Evolutionary conservation across 2,113 vertebrate genomes (phyloP).

Genomic region (Istiophorus platypterus): DNA sequence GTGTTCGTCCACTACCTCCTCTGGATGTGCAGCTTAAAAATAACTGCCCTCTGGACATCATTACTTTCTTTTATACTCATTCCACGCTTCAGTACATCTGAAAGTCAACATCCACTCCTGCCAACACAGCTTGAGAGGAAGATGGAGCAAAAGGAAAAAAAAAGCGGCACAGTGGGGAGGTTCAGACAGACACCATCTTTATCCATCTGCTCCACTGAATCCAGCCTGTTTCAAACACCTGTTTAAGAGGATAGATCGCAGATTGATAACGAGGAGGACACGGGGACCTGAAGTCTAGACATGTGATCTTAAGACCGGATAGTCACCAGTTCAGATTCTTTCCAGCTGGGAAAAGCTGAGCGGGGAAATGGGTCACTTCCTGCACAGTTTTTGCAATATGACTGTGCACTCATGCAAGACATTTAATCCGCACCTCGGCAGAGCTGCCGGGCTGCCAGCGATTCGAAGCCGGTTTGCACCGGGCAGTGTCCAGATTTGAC

Average conservation of each 20-base stretch:
- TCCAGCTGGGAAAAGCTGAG: constrained; percentile 41
- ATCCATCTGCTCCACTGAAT: constrained; percentile 5
- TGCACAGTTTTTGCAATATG: constrained; percentile 43
- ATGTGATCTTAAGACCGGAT: background rate
- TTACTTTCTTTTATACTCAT: constrained; percentile 41
- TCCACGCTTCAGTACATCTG: constrained; percentile 41
- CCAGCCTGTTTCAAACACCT: background rate
- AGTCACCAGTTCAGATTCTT: constrained; percentile 13
- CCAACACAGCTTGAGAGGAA: constrained; percentile 16
- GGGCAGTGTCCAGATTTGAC: constrained; percentile 33
- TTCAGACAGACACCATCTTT: background rate
- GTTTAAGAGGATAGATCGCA: constrained; percentile 13
- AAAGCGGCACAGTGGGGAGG: background rate
- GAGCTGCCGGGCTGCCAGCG: constrained; percentile 38
- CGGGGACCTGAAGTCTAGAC: constrained; percentile 20
- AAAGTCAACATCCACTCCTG: constrained; percentile 28
- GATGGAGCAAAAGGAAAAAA: background rate
- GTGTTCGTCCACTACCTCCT: background rate
- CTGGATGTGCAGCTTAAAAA: constrained; percentile 4
- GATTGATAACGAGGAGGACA: constrained; percentile 26
- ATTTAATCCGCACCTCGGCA: constrained; percentile 65
- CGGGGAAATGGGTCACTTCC: constrained; percentile 48
- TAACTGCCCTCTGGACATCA: constrained; percentile 39
- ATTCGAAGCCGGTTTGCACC: constrained; percentile 31
- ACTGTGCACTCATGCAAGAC: constrained; percentile 67